Percentiles rank a stretch among this genome's conserved stretches.
Evolutionary conservation across 2,888 invertebrate species (phyloP).

Genomic region (Ptilodon capucinus): DNA sequence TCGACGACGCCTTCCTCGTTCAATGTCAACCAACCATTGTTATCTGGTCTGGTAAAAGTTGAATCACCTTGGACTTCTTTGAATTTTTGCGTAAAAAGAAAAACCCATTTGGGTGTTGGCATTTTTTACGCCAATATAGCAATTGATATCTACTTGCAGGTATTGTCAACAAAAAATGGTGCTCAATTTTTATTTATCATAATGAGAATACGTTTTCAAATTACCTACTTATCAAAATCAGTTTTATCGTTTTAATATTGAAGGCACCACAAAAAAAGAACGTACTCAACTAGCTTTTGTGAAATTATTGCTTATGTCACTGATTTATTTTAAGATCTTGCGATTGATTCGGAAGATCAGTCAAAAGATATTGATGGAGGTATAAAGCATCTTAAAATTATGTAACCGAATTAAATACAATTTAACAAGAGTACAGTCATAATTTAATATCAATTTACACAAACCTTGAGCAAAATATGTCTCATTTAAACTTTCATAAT

Average conservation of each 20-base stretch:
- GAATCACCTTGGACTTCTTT: conserved; percentile 43
- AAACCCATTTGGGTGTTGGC: conserved; percentile 1
- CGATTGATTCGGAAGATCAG: too few species aligned
- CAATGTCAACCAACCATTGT: conserved; percentile 59
- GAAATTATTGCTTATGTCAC: too few species aligned
- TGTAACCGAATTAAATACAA: too few species aligned
- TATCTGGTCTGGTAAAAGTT: conserved; percentile 44
- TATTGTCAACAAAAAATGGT: background rate
- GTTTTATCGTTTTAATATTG: background rate
- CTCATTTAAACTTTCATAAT: too few species aligned
- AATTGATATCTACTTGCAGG: background rate
- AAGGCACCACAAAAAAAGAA: too few species aligned
- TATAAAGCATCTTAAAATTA: too few species aligned
- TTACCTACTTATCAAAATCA: background rate
- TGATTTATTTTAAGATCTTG: too few species aligned
- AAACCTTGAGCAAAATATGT: too few species aligned
- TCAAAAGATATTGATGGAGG: too few species aligned
- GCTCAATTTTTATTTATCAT: background rate
- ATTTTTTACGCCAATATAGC: background rate
- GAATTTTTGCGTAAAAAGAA: conserved; percentile 5
- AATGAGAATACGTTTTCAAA: background rate
- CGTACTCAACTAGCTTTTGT: too few species aligned
- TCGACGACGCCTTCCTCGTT: conserved; percentile 30
- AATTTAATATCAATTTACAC: too few species aligned
- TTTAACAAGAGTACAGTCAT: too few species aligned